A percentile compares a stretch with the other conserved stretches of the same genome.
Evolutionary conservation across 2,113 vertebrate genomes (phyloP).

Genomic region (Pseudolaguvia tuberculata): DNA sequence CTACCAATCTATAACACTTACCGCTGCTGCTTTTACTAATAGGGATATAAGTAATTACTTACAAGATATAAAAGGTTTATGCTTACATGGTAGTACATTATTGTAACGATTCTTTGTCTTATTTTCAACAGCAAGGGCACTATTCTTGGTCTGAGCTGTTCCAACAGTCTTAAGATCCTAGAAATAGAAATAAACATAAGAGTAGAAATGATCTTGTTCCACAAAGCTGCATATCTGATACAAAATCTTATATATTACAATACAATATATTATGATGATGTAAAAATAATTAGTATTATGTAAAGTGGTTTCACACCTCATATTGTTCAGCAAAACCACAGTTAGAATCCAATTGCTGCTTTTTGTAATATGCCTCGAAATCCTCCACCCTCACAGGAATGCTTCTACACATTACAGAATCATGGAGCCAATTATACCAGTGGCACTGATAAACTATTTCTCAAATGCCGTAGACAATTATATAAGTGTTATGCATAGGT

Average conservation of each 20-base stretch:
- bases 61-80: not conserved
- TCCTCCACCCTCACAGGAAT: slow-evolving; percentile 76
- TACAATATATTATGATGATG: not conserved
- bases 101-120: slow-evolving; percentile 94
- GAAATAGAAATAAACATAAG: not conserved
- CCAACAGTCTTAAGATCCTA: slow-evolving; percentile 86
- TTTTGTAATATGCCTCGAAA: slow-evolving; percentile 83
- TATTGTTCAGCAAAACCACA: slow-evolving; percentile 96
- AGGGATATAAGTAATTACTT: not conserved
- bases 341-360: slow-evolving; percentile 86
- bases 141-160: slow-evolving; percentile 73
- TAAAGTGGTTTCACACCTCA: slow-evolving; percentile 67
- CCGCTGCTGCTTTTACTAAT: not conserved
- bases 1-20: not conserved
- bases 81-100: slow-evolving; percentile 94
- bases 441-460: not conserved
- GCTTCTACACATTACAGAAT: slow-evolving; percentile 53
- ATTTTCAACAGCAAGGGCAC: slow-evolving; percentile 79
- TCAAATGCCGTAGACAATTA: not conserved
- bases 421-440: not conserved
- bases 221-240: not conserved
- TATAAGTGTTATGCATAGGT: too few relatives aligned
- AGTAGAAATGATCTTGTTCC: not conserved
- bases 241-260: not conserved
- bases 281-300: not conserved